Conservation (phyloP, 2,113 vertebrate species). For the Cyphomyrus discorhynchus region DNA sequence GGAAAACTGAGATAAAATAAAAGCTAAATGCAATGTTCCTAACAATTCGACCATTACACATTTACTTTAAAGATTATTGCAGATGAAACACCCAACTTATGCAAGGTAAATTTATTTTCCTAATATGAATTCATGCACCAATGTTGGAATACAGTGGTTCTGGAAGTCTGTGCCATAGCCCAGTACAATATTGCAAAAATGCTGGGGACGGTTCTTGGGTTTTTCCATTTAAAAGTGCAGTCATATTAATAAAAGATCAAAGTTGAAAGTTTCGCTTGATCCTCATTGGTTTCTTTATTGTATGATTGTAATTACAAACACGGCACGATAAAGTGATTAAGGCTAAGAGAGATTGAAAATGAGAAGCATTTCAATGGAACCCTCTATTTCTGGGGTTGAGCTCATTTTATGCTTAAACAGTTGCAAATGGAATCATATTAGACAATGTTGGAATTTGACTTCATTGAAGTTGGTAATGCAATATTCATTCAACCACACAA, state of each 20-base stretch:
- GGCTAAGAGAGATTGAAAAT: constrained; percentile 33
- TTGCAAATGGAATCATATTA: constrained; percentile 30
- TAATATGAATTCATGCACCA: background rate
- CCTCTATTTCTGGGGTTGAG: constrained; percentile 23
- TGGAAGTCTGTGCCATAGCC: background rate
- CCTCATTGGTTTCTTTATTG: constrained; percentile 27
- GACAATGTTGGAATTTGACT: constrained; percentile 20
- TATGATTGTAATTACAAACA: constrained; percentile 36
- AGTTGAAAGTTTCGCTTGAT: constrained; percentile 30
- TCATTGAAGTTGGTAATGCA: constrained; percentile 22
- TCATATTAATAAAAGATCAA: constrained; percentile 41
- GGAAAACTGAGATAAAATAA: background rate
- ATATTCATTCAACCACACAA: constrained; percentile 21
- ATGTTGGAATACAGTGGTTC: background rate
- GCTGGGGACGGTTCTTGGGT: background rate
- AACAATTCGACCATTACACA: background rate
- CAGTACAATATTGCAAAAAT: background rate
- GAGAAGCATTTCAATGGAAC: constrained; percentile 30
- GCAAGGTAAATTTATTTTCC: background rate
- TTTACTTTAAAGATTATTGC: background rate
- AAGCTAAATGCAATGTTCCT: background rate
- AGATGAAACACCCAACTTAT: background rate
- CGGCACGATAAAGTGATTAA: constrained; percentile 38
- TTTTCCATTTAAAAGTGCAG: constrained; percentile 3
- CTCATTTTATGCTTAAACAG: constrained; percentile 35